Conservation (phyloP, 2,888 invertebrate genomes). For the Aleiodes testaceus region DNA sequence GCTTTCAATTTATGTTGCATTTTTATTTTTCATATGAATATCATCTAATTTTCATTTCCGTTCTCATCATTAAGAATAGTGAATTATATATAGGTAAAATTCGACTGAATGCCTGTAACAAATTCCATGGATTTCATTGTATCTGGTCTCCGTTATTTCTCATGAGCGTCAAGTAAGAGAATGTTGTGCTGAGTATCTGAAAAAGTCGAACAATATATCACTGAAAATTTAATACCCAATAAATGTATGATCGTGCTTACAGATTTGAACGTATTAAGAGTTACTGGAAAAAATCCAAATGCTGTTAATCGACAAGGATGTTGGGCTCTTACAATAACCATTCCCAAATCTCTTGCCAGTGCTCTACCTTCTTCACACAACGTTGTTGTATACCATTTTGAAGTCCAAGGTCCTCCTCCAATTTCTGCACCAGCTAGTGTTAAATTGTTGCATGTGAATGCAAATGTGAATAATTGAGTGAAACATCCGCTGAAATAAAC, state of each 20-base stretch:
- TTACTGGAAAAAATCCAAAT: constrained; percentile 52
- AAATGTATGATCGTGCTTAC: constrained; percentile 27
- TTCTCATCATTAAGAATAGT: too few relatives aligned
- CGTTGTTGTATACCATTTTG: constrained; percentile 40
- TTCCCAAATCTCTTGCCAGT: constrained; percentile 46
- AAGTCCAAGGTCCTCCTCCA: constrained; percentile 41
- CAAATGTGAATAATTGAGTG: constrained; percentile 49
- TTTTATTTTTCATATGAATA: too few relatives aligned
- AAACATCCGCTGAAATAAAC: constrained; percentile 42
- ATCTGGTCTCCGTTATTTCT: too few relatives aligned
- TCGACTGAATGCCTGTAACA: too few relatives aligned
- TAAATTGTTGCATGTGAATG: constrained; percentile 51
- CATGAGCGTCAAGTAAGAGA: too few relatives aligned
- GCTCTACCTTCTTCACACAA: constrained; percentile 2
- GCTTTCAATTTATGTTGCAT: too few relatives aligned
- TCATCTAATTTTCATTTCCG: too few relatives aligned
- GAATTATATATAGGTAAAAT: too few relatives aligned
- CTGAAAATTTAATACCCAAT: constrained; percentile 24
- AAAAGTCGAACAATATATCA: too few relatives aligned
- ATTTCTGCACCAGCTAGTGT: constrained; percentile 40
- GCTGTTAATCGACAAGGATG: constrained; percentile 52
- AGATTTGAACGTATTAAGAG: constrained; percentile 52
- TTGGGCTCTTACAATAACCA: constrained; percentile 49
- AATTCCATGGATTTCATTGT: too few relatives aligned
- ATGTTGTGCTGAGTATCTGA: too few relatives aligned